Conservation (phyloP, 2,797 vertebrate genomes). For the Semaprochilodus insignis region DNA sequence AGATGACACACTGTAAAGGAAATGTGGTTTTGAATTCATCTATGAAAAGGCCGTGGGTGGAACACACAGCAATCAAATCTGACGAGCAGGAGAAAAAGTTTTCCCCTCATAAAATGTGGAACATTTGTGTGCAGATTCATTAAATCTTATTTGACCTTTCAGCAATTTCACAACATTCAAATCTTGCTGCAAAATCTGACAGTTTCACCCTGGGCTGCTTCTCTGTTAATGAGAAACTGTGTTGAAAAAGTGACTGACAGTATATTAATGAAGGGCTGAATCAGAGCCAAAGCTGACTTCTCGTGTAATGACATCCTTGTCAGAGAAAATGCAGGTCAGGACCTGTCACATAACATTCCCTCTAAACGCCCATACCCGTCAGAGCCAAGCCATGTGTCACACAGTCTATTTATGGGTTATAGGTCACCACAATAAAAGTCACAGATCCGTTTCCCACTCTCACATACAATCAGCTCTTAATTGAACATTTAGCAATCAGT, state of each 20-base stretch:
- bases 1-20: neutral
- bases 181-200: constrained; percentile 6
- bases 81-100: neutral
- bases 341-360: constrained; percentile 30
- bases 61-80: neutral
- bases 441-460: constrained; percentile 65
- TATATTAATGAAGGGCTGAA: neutral
- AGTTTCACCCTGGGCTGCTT: neutral
- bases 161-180: constrained; percentile 10
- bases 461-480: constrained; percentile 77
- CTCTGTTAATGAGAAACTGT: constrained; percentile 5
- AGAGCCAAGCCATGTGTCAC: constrained; percentile 48
- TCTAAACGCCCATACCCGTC: constrained; percentile 42
- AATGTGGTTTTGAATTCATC: neutral
- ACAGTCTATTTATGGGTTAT: constrained; percentile 73
- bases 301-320: constrained; percentile 20
- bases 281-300: constrained; percentile 7
- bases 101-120: neutral
- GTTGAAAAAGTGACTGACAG: constrained; percentile 19
- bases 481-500: constrained; percentile 80
- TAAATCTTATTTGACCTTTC: constrained; percentile 18
- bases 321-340: constrained; percentile 15
- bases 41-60: neutral
- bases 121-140: neutral
- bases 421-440: constrained; percentile 76